phyloP scores from a whole-genome alignment of 2,113 vertebrate species.

The Dasyornis broadbenti region DNA sequence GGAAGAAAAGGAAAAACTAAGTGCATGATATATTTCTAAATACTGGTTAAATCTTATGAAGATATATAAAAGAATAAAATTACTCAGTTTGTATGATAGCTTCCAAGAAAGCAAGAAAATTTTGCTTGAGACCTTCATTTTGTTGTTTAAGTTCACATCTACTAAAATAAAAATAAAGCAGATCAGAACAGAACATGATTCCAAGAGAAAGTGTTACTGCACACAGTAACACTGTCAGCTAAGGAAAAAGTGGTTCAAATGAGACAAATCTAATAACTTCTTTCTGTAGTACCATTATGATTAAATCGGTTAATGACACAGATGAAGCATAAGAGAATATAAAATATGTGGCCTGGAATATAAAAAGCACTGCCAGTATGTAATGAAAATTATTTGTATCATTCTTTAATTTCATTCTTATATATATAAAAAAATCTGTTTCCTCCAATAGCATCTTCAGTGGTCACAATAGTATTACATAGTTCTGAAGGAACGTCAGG shows the following conservation, averaged over 20 bases:
- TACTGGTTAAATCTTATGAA: neutral
- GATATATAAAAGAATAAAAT: neutral
- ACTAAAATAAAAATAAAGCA: neutral
- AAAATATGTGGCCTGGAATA: neutral
- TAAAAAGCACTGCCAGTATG: neutral
- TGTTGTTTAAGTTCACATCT: neutral
- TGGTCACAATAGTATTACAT: neutral
- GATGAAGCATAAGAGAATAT: neutral
- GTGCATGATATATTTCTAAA: neutral
- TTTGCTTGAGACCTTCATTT: neutral
- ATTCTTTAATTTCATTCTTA: neutral
- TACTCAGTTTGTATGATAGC: neutral
- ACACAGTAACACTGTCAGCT: neutral
- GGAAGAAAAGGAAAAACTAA: neutral
- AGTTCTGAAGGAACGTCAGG: neutral
- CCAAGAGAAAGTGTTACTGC: neutral
- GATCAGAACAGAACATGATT: neutral
- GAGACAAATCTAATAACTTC: neutral
- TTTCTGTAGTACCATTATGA: neutral
- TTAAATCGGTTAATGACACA: neutral
- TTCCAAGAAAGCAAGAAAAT: neutral
- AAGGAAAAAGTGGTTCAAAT: neutral
- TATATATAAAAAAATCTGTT: neutral
- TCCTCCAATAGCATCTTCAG: neutral
- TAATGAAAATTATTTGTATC: neutral